These are phyloP conservation scores for Beaufortia kweichowensis DNA, from an alignment of 2,113 vertebrate species.

Conservation along the genomic window DNA sequence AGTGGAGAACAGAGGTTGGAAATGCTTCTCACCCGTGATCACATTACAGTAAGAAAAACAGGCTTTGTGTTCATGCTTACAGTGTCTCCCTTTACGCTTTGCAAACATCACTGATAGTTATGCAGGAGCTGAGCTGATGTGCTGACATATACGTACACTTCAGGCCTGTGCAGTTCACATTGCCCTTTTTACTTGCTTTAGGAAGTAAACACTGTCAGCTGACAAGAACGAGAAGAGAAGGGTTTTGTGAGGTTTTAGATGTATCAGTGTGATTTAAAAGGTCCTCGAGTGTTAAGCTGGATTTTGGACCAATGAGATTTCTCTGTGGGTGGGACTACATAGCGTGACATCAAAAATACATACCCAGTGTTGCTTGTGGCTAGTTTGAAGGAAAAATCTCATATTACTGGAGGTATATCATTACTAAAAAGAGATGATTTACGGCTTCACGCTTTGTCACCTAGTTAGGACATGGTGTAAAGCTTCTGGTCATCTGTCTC, in stretches of 20 bases:
- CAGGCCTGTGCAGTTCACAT: background rate
- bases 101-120: slow-evolving; percentile 3
- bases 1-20: slow-evolving; percentile 18
- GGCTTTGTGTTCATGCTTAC: slow-evolving; percentile 23
- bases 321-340: no score
- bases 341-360: no score
- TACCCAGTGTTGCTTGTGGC: no score
- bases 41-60: slow-evolving; percentile 40
- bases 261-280: background rate
- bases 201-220: background rate
- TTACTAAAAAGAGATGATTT: no score
- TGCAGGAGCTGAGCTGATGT: background rate
- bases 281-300: no score
- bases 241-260: background rate
- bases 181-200: background rate
- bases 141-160: background rate
- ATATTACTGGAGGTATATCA: no score
- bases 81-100: slow-evolving; percentile 21
- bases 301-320: no score
- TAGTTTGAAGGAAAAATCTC: no score
- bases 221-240: background rate
- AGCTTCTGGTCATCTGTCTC: slow-evolving; percentile 18
- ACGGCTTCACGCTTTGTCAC: background rate
- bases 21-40: slow-evolving; percentile 28
- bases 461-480: slow-evolving; percentile 6